phyloP scores from a whole-genome alignment of 2,888 invertebrate genomes.

The Ophion ellenae region DNA sequence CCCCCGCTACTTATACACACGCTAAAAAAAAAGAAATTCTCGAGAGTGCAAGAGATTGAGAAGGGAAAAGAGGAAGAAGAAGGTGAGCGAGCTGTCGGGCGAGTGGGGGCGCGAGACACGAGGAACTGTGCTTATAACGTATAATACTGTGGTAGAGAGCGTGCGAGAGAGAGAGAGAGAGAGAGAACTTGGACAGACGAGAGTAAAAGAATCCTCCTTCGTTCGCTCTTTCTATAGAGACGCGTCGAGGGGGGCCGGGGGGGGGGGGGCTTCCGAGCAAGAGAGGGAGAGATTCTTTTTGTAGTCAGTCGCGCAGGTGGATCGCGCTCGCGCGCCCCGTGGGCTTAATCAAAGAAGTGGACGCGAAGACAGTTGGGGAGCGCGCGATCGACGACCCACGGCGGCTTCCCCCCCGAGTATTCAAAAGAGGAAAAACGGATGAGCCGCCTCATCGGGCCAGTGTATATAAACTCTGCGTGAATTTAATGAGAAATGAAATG shows the following conservation, averaged over 20 bases:
- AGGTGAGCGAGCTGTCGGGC: too few relatives aligned
- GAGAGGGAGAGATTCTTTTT: slow-evolving; percentile 37
- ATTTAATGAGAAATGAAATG: slow-evolving; percentile 60
- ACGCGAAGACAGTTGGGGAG: slow-evolving; percentile 60
- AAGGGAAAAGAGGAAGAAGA: slow-evolving; percentile 15
- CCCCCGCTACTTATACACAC: slow-evolving; percentile 37
- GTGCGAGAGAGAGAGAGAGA: background rate
- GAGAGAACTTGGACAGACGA: slow-evolving; percentile 2
- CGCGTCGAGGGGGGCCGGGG: background rate
- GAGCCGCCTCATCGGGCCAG: background rate
- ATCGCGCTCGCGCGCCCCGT: slow-evolving; percentile 55
- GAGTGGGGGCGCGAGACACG: slow-evolving; percentile 67
- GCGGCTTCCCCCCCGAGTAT: too few relatives aligned
- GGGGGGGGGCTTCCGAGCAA: background rate
- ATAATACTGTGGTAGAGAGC: background rate
- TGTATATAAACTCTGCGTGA: slow-evolving; percentile 29
- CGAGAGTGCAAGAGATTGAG: slow-evolving; percentile 18
- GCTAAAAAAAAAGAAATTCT: slow-evolving; percentile 44
- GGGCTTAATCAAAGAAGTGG: slow-evolving; percentile 62
- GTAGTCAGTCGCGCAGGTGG: slow-evolving; percentile 60
- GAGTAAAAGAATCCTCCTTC: slow-evolving; percentile 11
- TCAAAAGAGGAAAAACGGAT: background rate
- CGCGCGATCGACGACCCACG: slow-evolving; percentile 25
- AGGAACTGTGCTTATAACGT: slow-evolving; percentile 41
- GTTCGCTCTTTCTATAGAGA: too few relatives aligned